A percentile compares a stretch with the other conserved stretches of the same genome.
These are phyloP conservation scores for Pipistrellus nathusii DNA, from an alignment of 2,797 vertebrate species.

Conservation along the genomic window DNA sequence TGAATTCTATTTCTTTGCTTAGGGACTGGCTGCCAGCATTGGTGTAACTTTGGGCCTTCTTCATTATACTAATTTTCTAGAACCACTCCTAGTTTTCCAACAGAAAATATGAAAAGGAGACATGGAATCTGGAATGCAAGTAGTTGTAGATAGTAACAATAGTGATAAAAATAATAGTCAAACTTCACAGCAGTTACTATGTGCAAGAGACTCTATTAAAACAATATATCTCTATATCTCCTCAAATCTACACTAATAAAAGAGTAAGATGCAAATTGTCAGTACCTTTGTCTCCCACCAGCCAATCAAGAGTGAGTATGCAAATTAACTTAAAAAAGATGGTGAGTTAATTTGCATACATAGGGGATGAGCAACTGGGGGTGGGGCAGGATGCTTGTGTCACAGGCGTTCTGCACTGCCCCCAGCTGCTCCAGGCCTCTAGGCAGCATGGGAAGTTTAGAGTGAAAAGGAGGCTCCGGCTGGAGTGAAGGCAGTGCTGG, in stretches of 20 bases:
- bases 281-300: no score
- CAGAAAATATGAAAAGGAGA: not conserved
- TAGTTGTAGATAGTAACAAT: not conserved
- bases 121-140: not conserved
- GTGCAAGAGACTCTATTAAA: not conserved
- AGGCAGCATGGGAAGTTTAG: no score
- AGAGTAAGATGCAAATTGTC: no score
- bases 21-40: not conserved
- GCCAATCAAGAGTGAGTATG: no score
- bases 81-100: not conserved
- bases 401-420: no score
- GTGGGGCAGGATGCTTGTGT: no score
- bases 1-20: not conserved
- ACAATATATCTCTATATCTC: not conserved
- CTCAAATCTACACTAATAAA: not conserved
- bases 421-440: no score
- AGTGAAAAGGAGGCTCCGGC: no score
- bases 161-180: not conserved
- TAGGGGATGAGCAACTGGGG: no score
- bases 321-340: no score
- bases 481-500: no score
- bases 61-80: not conserved
- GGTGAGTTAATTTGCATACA: no score
- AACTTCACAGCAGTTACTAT: rapidly evolving
- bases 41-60: not conserved